Conservation (phyloP, 2,113 vertebrate genomes). For the Menidia beryllina region DNA sequence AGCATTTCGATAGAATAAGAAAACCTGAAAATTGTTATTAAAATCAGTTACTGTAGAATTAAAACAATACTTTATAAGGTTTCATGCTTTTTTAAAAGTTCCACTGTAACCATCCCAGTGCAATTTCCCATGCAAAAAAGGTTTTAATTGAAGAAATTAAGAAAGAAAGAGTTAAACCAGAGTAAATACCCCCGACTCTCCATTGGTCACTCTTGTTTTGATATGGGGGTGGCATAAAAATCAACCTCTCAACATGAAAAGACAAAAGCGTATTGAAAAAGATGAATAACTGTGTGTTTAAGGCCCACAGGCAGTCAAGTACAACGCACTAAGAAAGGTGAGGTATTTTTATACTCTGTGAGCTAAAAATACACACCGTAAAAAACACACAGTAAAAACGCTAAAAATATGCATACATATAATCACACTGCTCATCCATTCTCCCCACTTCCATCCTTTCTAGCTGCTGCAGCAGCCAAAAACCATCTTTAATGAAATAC, state of each 20-base stretch:
- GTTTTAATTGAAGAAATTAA: not conserved
- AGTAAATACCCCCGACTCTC: not conserved
- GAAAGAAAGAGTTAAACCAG: not conserved
- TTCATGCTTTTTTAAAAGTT: too few relatives aligned
- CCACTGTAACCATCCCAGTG: too few relatives aligned
- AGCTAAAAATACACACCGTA: constrained; percentile 3
- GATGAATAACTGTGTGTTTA: not conserved
- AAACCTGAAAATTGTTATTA: too few relatives aligned
- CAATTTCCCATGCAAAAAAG: too few relatives aligned
- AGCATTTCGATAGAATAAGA: too few relatives aligned
- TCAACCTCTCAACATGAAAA: not conserved
- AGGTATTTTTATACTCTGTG: constrained; percentile 1
- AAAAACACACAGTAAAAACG: not conserved
- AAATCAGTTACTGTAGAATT: too few relatives aligned
- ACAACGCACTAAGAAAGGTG: not conserved
- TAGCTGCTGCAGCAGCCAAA: constrained; percentile 43
- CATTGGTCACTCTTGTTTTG: not conserved
- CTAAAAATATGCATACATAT: not conserved
- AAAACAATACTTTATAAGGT: too few relatives aligned
- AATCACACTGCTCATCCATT: not conserved
- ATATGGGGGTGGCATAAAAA: not conserved
- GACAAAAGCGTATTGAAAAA: not conserved
- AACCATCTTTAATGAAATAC: constrained; percentile 27
- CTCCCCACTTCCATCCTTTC: too few relatives aligned
- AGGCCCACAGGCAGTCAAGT: not conserved